These are phyloP conservation scores for Clitarchus hookeri DNA, from an alignment of 2,888 invertebrate species.

Conservation along the genomic window DNA sequence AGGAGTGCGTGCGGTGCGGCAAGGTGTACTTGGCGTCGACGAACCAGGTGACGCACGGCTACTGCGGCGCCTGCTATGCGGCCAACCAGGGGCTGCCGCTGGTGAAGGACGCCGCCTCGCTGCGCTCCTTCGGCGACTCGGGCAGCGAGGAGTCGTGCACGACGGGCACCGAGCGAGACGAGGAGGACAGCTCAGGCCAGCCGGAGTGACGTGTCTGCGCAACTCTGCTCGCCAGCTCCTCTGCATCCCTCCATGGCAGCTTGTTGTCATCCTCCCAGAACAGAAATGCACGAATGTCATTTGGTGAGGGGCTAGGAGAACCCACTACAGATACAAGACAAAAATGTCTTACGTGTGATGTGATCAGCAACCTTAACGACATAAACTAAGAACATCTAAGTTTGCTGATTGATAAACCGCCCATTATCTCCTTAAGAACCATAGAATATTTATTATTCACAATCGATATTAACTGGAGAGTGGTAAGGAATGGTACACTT, in stretches of 20 bases:
- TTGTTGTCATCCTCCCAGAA: no score
- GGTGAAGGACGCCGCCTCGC: conserved; percentile 38
- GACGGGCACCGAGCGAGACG: conserved; percentile 42
- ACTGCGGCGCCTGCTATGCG: conserved; percentile 52
- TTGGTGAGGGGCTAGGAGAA: no score
- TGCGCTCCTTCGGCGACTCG: conserved; percentile 44
- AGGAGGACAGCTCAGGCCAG: conserved; percentile 44
- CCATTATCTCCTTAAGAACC: no score
- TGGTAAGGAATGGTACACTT: no score
- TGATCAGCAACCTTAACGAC: no score
- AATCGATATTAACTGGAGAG: no score
- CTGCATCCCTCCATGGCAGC: not conserved
- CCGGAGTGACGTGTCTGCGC: conserved; percentile 29
- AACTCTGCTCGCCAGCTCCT: not conserved
- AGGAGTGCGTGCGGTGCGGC: conserved; percentile 63
- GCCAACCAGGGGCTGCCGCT: conserved; percentile 44
- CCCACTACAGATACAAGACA: no score
- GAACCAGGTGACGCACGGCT: conserved; percentile 51
- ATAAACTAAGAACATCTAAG: no score
- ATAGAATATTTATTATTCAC: no score
- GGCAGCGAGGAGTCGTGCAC: conserved; percentile 45
- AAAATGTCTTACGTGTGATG: no score
- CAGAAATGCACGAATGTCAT: no score
- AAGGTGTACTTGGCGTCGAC: conserved; percentile 58
- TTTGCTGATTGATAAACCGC: no score